phyloP scores from a whole-genome alignment of 2,888 invertebrate genomes.

The Seladonia tumulorum region DNA sequence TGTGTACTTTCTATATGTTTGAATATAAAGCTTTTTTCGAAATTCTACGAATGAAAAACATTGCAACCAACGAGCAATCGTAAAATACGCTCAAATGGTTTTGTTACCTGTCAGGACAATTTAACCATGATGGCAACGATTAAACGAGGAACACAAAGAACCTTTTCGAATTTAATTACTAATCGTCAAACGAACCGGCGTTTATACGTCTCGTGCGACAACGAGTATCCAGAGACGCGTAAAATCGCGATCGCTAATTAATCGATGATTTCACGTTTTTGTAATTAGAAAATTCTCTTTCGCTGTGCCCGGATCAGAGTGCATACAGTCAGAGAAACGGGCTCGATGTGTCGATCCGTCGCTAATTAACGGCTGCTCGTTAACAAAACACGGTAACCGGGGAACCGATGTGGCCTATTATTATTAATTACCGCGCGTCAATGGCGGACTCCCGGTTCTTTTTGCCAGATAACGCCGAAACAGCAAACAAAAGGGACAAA shows the following conservation, averaged over 20 bases:
- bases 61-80: too few relatives aligned
- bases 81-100: too few relatives aligned
- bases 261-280: neutral
- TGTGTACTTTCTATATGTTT: too few relatives aligned
- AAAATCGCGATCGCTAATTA: neutral
- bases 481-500: neutral
- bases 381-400: neutral
- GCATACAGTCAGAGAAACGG: neutral
- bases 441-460: neutral
- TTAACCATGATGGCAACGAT: neutral
- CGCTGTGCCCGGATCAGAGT: neutral
- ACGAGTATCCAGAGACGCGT: neutral
- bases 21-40: too few relatives aligned
- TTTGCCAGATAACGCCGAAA: neutral
- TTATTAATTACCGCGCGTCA: conserved; percentile 30
- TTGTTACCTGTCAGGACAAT: neutral
- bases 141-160: neutral
- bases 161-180: neutral
- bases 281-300: neutral
- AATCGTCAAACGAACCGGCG: neutral
- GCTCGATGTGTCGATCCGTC: neutral
- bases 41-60: too few relatives aligned
- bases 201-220: neutral
- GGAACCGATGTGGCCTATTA: conserved; percentile 13
- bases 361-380: conserved; percentile 35